Conservation (phyloP, 2,797 vertebrate species). For the Galago senegalensis region DNA sequence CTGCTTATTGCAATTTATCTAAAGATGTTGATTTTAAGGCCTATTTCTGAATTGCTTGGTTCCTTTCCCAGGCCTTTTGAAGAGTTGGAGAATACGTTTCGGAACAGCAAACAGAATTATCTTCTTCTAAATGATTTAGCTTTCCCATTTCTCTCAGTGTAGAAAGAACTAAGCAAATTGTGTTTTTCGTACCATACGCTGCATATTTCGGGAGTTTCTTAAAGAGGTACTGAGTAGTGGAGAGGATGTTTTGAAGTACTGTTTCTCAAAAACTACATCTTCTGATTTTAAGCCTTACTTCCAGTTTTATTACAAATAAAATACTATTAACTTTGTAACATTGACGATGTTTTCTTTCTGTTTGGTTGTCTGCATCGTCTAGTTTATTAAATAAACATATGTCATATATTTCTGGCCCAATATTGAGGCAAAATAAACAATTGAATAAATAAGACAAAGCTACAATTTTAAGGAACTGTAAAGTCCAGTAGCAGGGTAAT, state of each 20-base stretch:
- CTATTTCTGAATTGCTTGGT: constrained; percentile 44
- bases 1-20: constrained; percentile 61
- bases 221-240: constrained; percentile 21
- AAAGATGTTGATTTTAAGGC: constrained; percentile 68
- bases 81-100: constrained; percentile 29
- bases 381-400: neutral
- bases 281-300: constrained; percentile 22
- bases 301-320: constrained; percentile 61
- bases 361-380: neutral
- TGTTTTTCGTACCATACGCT: neutral
- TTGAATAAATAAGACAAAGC: neutral
- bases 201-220: constrained; percentile 56
- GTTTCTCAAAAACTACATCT: constrained; percentile 20
- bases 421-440: constrained; percentile 16
- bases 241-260: neutral
- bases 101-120: constrained; percentile 60
- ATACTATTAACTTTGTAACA: neutral
- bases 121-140: constrained; percentile 49
- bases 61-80: constrained; percentile 38
- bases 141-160: constrained; percentile 39
- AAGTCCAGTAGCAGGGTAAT: neutral
- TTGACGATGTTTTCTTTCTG: constrained; percentile 1
- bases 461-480: neutral
- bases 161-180: constrained; percentile 43
- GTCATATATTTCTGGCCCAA: neutral